These are phyloP conservation scores for Blennius ocellaris DNA, from an alignment of 2,113 vertebrate genomes.

Conservation along the genomic window DNA sequence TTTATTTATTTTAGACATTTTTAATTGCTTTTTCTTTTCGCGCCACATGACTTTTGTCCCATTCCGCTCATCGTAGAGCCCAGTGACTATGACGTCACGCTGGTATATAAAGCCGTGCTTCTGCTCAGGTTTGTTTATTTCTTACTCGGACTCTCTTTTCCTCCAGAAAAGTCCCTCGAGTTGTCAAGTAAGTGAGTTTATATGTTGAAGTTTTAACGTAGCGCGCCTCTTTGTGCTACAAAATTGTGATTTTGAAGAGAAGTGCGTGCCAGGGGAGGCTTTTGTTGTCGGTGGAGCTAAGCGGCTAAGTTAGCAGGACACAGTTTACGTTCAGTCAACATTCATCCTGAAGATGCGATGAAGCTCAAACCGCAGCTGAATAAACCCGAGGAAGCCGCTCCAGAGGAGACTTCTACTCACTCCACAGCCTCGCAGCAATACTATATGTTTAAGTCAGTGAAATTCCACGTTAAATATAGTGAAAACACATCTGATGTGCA, in stretches of 20 bases:
- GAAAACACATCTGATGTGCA: too few species aligned
- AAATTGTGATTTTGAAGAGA: not conserved
- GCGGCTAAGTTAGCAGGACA: not conserved
- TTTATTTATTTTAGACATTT: too few species aligned
- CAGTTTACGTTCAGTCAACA: not conserved
- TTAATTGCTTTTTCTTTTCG: not conserved
- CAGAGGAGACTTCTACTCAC: too few species aligned
- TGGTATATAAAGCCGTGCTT: not conserved
- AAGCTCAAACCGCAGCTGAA: too few species aligned
- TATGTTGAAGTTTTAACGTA: not conserved
- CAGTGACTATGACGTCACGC: conserved; percentile 22
- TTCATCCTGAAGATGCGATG: not conserved
- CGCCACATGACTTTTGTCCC: not conserved
- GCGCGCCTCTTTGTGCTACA: not conserved
- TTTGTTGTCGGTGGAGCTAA: not conserved
- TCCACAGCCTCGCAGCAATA: too few species aligned
- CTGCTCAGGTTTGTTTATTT: conserved; percentile 2
- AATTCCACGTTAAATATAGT: too few species aligned
- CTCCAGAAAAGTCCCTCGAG: not conserved
- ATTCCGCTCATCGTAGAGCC: conserved; percentile 18
- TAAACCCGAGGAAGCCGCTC: too few species aligned
- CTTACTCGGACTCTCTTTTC: not conserved
- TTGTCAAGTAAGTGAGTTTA: not conserved
- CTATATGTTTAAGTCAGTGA: too few species aligned
- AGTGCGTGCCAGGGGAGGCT: not conserved